Evolutionary conservation across 1,140 invertebrate species (phyloP), one percentile per base, ranked within the genome.

Genomic region (Drosophila neocordata): DNA sequence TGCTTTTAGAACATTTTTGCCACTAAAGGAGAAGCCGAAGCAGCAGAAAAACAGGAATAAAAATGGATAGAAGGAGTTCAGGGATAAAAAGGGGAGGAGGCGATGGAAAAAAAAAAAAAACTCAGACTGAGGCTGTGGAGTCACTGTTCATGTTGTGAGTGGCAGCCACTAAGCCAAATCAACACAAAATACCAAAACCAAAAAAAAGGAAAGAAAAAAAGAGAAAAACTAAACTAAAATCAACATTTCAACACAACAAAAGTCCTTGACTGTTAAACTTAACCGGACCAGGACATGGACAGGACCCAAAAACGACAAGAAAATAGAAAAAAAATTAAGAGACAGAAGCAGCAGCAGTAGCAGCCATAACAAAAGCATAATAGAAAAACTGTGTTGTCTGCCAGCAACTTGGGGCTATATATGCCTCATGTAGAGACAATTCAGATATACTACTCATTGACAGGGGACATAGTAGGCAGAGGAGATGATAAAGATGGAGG

Each of bases 201-300:
- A 52, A 34, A 31, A 34, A 53, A 12, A 41, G 7, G 1, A 41
- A 41, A 41, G 1, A 41, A 41, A 24, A 24, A 20, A 56, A 31
- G 27, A 55, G 41, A 11, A 20, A 48, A 48, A 48, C 41, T 48
- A 48, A 48, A 48, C 41, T 48, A 56, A 56, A 87, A 83, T 87
- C 83, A 87, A 88, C 83, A 88, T 87, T 87, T 88, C 83, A 73
- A 88, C 83, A 87, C 83, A 76, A 87, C 83, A 76, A 87, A 88
- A 87, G 83, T 87, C 83, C 83, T 88, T 88, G 83, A 88, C 83
- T 87, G 79, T 79, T 83, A 79, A 87, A 83, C 83, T 83, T 88
- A 88, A 87, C 83, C 76, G 76, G 82, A 87, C 73, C 76, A 58
- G 48, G 35, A 74, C 52, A 64, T 62, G 22, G 56, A 57, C 70